These are phyloP conservation scores for Limonius californicus DNA, from an alignment of 1,140 invertebrate genomes.

Conservation along the genomic window DNA sequence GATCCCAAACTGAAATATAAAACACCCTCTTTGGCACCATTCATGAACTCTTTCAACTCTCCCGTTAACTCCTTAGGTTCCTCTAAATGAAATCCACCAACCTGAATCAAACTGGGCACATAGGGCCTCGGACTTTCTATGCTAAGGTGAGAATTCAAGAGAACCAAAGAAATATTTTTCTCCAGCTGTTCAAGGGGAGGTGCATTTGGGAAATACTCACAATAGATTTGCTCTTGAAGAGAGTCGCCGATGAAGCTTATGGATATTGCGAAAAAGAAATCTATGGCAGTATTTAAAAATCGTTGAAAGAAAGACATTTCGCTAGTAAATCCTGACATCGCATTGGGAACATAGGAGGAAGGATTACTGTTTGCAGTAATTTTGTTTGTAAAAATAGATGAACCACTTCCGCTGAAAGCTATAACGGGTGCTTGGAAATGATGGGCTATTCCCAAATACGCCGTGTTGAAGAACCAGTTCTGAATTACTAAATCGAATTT, in stretches of 20 bases:
- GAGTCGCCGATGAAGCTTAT: background rate
- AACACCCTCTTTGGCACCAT: conserved; percentile 47
- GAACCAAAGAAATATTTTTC: conserved; percentile 19
- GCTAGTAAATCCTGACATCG: background rate
- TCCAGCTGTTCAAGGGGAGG: conserved; percentile 18
- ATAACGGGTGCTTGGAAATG: conserved; percentile 21
- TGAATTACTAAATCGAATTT: too few relatives aligned
- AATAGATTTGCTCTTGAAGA: background rate
- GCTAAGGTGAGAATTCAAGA: conserved; percentile 23
- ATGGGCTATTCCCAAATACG: conserved; percentile 10
- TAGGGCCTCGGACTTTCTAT: conserved; percentile 39
- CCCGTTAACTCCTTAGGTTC: conserved; percentile 30
- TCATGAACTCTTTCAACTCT: conserved; percentile 49
- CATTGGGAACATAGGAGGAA: conserved; percentile 12
- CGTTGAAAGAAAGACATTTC: conserved; percentile 18
- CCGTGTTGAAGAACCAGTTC: conserved; percentile 18
- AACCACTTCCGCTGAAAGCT: conserved; percentile 34
- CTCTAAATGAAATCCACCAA: conserved; percentile 38
- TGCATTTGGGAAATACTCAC: conserved; percentile 17
- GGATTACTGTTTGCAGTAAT: conserved; percentile 43
- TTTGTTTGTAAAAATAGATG: conserved; percentile 26
- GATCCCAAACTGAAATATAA: too few relatives aligned
- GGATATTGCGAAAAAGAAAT: too few relatives aligned
- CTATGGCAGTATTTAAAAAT: background rate
- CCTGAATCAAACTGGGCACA: conserved; percentile 49